A percentile compares a stretch with the other conserved stretches of the same genome.
Evolutionary conservation across 37 sponge, comb jelly and placozoan species (phyloP).

Genomic region (Lycopodina hypogea): DNA sequence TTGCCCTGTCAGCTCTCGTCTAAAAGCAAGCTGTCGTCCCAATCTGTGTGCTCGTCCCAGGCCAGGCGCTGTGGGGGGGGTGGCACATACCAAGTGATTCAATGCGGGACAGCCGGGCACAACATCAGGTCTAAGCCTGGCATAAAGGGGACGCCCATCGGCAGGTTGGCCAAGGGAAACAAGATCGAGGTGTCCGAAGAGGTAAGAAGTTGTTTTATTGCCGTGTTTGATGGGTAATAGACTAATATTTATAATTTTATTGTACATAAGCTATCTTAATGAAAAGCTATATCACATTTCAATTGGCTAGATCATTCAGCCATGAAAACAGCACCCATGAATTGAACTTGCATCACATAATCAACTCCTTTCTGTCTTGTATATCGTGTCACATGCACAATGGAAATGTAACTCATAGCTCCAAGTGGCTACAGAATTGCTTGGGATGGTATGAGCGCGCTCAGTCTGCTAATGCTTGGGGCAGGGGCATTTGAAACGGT

Average conservation of each 20-base stretch:
- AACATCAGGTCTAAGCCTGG: constrained; percentile 78
- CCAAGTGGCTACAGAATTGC: no score
- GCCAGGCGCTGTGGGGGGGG: constrained; percentile 56
- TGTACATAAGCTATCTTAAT: constrained; percentile 5
- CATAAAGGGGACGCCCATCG: constrained; percentile 73
- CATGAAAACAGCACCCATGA: no score
- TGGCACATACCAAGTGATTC: constrained; percentile 85
- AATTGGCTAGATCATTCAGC: no score
- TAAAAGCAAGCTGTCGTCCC: not conserved
- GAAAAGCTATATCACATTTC: not conserved
- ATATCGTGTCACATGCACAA: no score
- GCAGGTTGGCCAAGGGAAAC: constrained; percentile 63
- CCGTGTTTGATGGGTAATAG: not conserved
- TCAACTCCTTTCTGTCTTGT: no score
- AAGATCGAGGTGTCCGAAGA: constrained; percentile 71
- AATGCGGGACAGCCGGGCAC: constrained; percentile 96
- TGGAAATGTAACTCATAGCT: no score
- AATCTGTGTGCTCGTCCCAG: not conserved
- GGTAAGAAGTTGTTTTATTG: constrained; percentile 26
- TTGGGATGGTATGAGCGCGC: no score
- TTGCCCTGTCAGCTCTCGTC: constrained; percentile 1
- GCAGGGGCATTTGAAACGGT: no score
- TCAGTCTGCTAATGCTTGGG: no score
- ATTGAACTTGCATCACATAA: no score
- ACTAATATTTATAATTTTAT: not conserved